phyloP scores from a whole-genome alignment of 2,888 invertebrate genomes.

The Byasa hedistus region DNA sequence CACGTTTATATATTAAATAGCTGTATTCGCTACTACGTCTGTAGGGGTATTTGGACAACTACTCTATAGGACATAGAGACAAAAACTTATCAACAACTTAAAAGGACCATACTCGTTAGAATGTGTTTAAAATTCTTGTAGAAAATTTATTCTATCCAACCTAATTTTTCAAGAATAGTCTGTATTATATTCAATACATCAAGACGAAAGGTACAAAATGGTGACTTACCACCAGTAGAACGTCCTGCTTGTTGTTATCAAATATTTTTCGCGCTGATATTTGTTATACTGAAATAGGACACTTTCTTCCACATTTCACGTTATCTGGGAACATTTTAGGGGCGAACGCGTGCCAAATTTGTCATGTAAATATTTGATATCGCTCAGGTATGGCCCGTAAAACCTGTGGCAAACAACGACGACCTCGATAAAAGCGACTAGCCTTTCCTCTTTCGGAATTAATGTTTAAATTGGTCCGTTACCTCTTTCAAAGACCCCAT shows the following conservation, averaged over 20 bases:
- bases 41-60: background rate
- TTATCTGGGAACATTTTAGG: conserved; percentile 8
- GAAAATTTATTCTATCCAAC: no score
- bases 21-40: background rate
- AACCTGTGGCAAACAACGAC: conserved; percentile 16
- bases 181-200: no score
- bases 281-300: background rate
- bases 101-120: no score
- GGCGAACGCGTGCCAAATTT: conserved; percentile 10
- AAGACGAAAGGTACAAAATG: no score
- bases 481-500: conserved; percentile 2
- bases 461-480: conserved; percentile 2
- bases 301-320: background rate
- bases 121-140: no score
- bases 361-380: conserved; percentile 23
- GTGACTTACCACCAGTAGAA: no score
- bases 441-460: conserved; percentile 2
- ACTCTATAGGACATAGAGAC: no score
- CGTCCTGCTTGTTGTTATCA: no score
- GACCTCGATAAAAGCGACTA: conserved; percentile 10
- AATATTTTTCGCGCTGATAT: background rate
- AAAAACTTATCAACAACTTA: no score
- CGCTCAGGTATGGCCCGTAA: conserved; percentile 11
- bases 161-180: no score
- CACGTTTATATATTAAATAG: background rate